Percentiles rank a stretch among this genome's conserved stretches.
Conservation (phyloP, 2,113 vertebrate species). For the Epinephelus fuscoguttatus region DNA sequence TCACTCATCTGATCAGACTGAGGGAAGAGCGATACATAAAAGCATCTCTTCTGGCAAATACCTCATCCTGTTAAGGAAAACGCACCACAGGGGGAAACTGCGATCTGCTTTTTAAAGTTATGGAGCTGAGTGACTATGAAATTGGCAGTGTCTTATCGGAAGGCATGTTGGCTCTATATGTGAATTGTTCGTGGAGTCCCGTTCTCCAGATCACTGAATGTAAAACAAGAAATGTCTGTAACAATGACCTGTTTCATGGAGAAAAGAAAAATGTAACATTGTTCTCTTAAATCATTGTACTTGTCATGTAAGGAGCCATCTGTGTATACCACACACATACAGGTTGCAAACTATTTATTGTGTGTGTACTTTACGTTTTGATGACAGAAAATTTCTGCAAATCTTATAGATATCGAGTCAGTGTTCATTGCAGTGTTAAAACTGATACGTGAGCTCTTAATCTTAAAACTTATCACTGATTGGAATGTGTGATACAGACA, state of each 20-base stretch:
- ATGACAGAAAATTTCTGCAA: conserved; percentile 53
- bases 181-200: conserved; percentile 62
- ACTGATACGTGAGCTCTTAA: conserved; percentile 57
- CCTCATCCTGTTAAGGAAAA: conserved; percentile 77
- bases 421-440: conserved; percentile 80
- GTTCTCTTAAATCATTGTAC: conserved; percentile 73
- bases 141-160: conserved; percentile 50
- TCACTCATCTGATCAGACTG: conserved; percentile 44
- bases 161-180: conserved; percentile 54
- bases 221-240: conserved; percentile 84
- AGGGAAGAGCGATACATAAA: conserved; percentile 46
- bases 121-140: conserved; percentile 38
- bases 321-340: conserved; percentile 76
- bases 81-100: conserved; percentile 43
- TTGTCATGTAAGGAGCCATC: conserved; percentile 74
- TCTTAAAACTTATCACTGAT: conserved; percentile 52
- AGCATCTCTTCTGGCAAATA: conserved; percentile 67
- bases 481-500: conserved; percentile 60
- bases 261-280: conserved; percentile 56
- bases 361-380: conserved; percentile 71
- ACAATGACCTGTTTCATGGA: conserved; percentile 64
- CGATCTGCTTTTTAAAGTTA: conserved; percentile 41
- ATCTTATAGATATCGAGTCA: conserved; percentile 70
- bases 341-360: conserved; percentile 70
- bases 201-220: conserved; percentile 79